phyloP scores from a whole-genome alignment of 1,140 invertebrate genomes.

The Nylanderia fulva region DNA sequence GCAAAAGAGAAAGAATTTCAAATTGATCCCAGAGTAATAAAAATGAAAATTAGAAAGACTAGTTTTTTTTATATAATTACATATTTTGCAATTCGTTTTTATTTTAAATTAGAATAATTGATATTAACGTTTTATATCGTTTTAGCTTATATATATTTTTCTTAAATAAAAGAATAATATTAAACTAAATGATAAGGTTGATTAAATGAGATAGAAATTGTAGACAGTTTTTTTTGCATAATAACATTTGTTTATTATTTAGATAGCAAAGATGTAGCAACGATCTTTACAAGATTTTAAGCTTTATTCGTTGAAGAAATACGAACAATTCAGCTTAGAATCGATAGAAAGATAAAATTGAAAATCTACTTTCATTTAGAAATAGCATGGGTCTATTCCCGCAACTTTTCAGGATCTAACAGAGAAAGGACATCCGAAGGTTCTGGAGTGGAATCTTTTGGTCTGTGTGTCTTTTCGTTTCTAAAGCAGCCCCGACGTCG shows the following conservation, averaged over 20 bases:
- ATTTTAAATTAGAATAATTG: background rate
- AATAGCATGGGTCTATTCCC: slow-evolving; percentile 53
- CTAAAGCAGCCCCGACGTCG: slow-evolving; percentile 34
- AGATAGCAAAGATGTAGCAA: slow-evolving; percentile 16
- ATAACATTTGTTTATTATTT: background rate
- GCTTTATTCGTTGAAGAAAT: slow-evolving; percentile 1
- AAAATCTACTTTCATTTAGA: slow-evolving; percentile 64
- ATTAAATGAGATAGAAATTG: background rate
- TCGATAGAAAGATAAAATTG: slow-evolving; percentile 54
- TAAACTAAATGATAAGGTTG: background rate
- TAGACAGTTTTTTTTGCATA: background rate
- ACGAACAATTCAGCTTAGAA: slow-evolving; percentile 1
- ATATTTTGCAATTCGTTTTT: background rate
- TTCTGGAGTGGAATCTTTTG: slow-evolving; percentile 53
- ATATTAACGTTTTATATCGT: background rate
- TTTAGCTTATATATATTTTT: background rate
- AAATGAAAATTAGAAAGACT: background rate
- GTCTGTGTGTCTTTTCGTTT: slow-evolving; percentile 43
- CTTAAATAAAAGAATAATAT: background rate
- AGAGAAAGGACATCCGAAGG: slow-evolving; percentile 52
- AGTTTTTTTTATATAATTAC: background rate
- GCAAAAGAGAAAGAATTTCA: slow-evolving; percentile 24
- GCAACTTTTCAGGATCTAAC: slow-evolving; percentile 52
- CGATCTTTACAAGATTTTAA: slow-evolving; percentile 37
- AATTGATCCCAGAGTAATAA: slow-evolving; percentile 21